Percentiles rank a stretch among this genome's conserved stretches.
Conservation (phyloP, 2,797 vertebrate genomes). For the Eremophila alpestris region DNA sequence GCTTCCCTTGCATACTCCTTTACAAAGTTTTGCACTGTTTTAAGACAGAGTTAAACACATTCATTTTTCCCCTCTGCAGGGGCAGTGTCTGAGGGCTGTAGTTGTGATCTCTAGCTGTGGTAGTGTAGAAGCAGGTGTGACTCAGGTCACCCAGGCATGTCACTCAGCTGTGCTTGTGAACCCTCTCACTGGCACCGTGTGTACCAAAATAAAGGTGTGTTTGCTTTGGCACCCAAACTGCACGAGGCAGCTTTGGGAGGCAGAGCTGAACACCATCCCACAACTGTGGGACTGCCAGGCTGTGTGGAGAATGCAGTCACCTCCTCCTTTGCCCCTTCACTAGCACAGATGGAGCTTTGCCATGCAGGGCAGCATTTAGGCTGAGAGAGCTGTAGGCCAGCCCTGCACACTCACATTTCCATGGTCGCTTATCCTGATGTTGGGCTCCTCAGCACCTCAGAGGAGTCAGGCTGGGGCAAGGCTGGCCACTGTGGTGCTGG, state of each 20-base stretch:
- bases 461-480: background rate
- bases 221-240: background rate
- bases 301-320: background rate
- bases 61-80: background rate
- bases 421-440: background rate
- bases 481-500: background rate
- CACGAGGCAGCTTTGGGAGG: background rate
- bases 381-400: background rate
- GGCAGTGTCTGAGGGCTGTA: background rate
- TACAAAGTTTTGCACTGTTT: background rate
- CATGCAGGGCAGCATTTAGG: background rate
- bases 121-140: background rate
- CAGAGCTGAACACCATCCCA: background rate
- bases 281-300: background rate
- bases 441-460: background rate
- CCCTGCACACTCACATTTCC: fast-evolving
- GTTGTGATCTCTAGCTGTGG: background rate
- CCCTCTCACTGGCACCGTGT: background rate
- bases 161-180: background rate
- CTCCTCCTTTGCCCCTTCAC: background rate
- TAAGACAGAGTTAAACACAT: background rate
- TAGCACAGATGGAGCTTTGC: background rate
- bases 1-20: background rate
- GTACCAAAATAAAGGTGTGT: background rate
- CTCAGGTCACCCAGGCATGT: background rate